Base-by-base conservation (phyloP, 2,888 invertebrate species). In the Dermolepida albohirtum region DNA sequence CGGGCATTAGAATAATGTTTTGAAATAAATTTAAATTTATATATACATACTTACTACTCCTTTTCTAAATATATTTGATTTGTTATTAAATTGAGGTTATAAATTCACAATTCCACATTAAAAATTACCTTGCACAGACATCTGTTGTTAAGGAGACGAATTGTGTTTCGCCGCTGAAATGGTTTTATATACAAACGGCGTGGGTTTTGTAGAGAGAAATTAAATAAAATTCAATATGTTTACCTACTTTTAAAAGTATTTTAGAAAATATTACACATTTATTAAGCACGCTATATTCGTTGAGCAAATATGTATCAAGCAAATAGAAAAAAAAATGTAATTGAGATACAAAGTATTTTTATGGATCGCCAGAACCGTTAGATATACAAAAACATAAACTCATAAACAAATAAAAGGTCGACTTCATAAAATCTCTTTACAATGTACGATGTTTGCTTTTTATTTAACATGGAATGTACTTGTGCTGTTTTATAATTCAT, bases 401-500 rank as follows among this genome's bases (percentile, higher is more conserved):
- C 11, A 34, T 57, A 14, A 57, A 5, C 44, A 57, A 57, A 57
- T 43, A 57, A 43, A 57, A 43, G 22, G 41, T 17, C 22, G 16
- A 12, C 57, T 41, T 11, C 57, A 22, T n/a, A 27, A 57, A 57
- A 43, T 57, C 57, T 57, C 57, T 43, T 41, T 22, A 39, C 57
- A 59, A 29, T 29, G 7, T 16, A 44, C 47, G 17, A 22, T 59
- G 34, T 59, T 59, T 59, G 17, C 29, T 47, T 59, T 47, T 59
- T 59, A 59, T 44, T 59, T 59, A 59, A 47, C 59, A 29, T 59
- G 59, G 44, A 29, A 27, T 34, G n/a, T 41, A 16, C n/a, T 16
- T 11, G 47, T 52, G 47, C 11, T 29, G 29, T 0, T 47, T 34
- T 12, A 29, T 14, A 12, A 59, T 44, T 59, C 47, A 59, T 29